Evolutionary conservation across 2,113 vertebrate species (phyloP).

Genomic region (Acrocephalus arundinaceus): DNA sequence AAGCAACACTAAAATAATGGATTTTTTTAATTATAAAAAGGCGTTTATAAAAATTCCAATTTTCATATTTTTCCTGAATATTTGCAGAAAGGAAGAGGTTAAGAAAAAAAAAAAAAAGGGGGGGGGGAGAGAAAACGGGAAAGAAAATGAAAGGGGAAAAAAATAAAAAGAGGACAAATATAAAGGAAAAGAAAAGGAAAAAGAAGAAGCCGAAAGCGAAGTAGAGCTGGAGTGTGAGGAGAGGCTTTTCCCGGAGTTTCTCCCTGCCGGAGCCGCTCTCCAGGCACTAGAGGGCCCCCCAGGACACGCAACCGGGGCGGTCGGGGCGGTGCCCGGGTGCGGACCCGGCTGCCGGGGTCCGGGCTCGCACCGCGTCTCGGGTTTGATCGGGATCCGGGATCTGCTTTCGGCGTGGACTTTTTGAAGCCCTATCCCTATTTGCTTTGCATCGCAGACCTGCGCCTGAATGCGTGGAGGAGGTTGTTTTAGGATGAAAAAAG

Average conservation of each 20-base stretch:
- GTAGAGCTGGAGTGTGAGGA: accelerated
- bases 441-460: not conserved
- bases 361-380: accelerated
- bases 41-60: accelerated
- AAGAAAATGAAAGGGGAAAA: accelerated
- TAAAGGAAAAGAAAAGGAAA: not conserved
- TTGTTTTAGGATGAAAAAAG: not conserved
- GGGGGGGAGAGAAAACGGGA: accelerated
- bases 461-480: not conserved
- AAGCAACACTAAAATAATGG: not conserved
- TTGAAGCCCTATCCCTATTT: accelerated
- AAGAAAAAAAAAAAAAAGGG: not conserved
- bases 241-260: accelerated
- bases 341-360: not conserved
- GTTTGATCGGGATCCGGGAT: accelerated
- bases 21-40: not conserved
- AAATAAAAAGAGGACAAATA: accelerated
- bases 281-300: constrained; percentile 36
- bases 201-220: not conserved
- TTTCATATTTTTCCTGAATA: not conserved
- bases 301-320: not conserved
- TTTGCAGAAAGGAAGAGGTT: not conserved
- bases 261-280: accelerated
- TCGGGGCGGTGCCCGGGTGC: accelerated
- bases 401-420: not conserved